Conservation (phyloP, 2,888 invertebrate genomes). For the Drepana falcataria region DNA sequence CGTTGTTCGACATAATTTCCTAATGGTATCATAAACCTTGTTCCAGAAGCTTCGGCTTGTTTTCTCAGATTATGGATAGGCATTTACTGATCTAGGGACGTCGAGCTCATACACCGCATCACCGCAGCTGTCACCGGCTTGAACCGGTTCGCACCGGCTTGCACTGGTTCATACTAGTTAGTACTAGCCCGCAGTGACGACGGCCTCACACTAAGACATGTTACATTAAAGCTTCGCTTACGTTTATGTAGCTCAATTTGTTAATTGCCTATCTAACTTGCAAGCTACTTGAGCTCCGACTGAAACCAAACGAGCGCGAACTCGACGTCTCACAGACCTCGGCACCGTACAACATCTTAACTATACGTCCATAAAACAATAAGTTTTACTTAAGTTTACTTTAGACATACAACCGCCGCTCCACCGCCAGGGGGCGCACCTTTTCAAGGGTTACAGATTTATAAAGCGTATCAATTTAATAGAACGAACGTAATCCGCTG, state of each 20-base stretch:
- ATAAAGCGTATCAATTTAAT: conserved; percentile 72
- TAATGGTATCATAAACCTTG: too few species aligned
- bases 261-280: conserved; percentile 76
- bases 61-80: conserved; percentile 18
- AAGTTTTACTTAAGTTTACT: conserved; percentile 47
- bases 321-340: conserved; percentile 57
- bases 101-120: conserved; percentile 45
- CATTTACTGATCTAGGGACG: conserved; percentile 33
- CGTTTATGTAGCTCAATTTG: conserved; percentile 67
- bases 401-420: conserved; percentile 55
- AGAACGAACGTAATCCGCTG: conserved; percentile 26
- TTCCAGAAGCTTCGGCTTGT: background rate
- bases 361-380: conserved; percentile 50
- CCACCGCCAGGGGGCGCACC: conserved; percentile 37
- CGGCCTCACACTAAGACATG: conserved; percentile 47
- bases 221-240: conserved; percentile 71
- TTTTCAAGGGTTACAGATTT: conserved; percentile 48
- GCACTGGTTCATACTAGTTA: too few species aligned
- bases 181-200: conserved; percentile 5
- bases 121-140: conserved; percentile 21
- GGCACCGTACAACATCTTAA: conserved; percentile 57
- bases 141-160: background rate
- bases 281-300: conserved; percentile 60
- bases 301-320: conserved; percentile 44
- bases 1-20: too few species aligned